Conservation (phyloP, 2,888 invertebrate species). For the Neria commutata region DNA sequence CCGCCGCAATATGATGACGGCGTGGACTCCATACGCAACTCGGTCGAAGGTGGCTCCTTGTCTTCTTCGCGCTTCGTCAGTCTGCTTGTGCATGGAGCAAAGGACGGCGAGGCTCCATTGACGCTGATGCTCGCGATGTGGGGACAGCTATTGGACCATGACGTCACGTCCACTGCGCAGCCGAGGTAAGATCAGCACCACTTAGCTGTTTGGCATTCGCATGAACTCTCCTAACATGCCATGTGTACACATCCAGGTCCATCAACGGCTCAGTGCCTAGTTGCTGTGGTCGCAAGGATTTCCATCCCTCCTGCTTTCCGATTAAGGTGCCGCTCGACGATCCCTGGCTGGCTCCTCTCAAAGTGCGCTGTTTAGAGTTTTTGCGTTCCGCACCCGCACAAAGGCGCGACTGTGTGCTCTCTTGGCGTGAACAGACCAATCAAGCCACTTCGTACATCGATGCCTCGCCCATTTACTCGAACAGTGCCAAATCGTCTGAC, state of each 20-base stretch:
- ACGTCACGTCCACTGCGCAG: conserved; percentile 80
- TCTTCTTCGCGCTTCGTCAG: conserved; percentile 82
- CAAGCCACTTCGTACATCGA: conserved; percentile 84
- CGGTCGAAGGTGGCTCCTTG: conserved; percentile 67
- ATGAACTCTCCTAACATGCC: not conserved
- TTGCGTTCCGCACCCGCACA: conserved; percentile 82
- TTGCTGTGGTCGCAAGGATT: conserved; percentile 68
- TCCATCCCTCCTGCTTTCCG: conserved; percentile 87
- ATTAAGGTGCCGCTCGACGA: conserved; percentile 77
- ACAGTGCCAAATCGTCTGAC: conserved; percentile 74
- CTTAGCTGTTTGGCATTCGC: not conserved
- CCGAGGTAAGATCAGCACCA: conserved; percentile 62
- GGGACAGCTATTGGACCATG: conserved; percentile 91
- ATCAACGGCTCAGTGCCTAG: conserved; percentile 81
- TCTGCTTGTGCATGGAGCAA: conserved; percentile 69
- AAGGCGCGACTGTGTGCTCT: conserved; percentile 77
- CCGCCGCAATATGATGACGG: conserved; percentile 85
- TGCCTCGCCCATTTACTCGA: conserved; percentile 82
- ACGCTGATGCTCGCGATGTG: conserved; percentile 88
- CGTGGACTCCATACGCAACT: conserved; percentile 62
- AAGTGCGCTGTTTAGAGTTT: conserved; percentile 81
- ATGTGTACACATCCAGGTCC: conserved; percentile 51
- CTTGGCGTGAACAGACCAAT: conserved; percentile 84
- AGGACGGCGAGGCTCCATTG: conserved; percentile 70
- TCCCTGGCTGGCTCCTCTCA: conserved; percentile 73